These are phyloP conservation scores for Mormyrus iriodes DNA, from an alignment of 2,113 vertebrate species.

Conservation along the genomic window DNA sequence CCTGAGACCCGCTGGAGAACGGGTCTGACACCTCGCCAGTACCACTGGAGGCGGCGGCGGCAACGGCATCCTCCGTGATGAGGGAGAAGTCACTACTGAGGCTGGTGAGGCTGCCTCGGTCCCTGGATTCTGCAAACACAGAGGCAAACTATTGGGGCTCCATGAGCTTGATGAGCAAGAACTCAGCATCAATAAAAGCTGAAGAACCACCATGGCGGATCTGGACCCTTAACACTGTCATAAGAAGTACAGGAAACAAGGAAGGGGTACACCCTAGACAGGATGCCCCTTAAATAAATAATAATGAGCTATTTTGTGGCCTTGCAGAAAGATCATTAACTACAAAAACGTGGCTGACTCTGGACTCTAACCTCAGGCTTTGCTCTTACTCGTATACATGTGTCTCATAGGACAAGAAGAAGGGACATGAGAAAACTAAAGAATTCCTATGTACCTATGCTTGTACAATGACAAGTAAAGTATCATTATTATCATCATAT, in stretches of 20 bases:
- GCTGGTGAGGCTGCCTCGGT: slow-evolving; percentile 88
- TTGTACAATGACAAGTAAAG: background rate
- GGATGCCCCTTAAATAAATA: background rate
- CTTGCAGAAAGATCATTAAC: background rate
- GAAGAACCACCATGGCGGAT: background rate
- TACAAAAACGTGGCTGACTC: background rate
- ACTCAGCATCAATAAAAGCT: background rate
- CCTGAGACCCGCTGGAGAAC: slow-evolving; percentile 64
- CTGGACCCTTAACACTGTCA: no score
- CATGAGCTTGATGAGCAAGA: background rate
- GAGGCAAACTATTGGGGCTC: background rate
- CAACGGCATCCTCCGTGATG: slow-evolving; percentile 77
- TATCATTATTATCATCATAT: background rate
- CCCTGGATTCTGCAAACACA: slow-evolving; percentile 64
- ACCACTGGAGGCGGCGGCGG: slow-evolving; percentile 64
- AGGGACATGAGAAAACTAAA: background rate
- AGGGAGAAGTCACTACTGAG: slow-evolving; percentile 93
- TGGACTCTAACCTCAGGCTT: background rate
- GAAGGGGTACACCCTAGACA: background rate
- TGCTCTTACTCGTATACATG: background rate
- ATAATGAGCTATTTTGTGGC: background rate
- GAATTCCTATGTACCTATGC: background rate
- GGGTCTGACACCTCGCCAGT: slow-evolving; percentile 74
- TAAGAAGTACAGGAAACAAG: background rate
- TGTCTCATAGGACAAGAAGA: background rate